phyloP scores from a whole-genome alignment of 2,888 invertebrate species.

The Phytoseiulus persimilis region DNA sequence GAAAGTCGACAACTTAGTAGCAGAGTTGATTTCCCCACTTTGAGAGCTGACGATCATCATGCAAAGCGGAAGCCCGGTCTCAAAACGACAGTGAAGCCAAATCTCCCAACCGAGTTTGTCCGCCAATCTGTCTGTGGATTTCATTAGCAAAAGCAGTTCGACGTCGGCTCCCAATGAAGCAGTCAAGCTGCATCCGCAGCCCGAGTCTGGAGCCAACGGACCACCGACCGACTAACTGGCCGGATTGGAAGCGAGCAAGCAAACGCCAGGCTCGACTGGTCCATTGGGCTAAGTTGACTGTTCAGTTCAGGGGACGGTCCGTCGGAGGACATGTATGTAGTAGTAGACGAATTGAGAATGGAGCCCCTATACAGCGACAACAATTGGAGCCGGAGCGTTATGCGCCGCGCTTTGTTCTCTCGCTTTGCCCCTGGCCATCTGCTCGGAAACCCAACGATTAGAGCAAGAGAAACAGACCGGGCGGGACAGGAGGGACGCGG shows the following conservation, averaged over 20 bases:
- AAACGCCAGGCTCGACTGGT: neutral
- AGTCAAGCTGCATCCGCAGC: neutral
- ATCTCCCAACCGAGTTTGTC: neutral
- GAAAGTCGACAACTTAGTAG: neutral
- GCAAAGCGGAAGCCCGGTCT: neutral
- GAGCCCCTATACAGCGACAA: neutral
- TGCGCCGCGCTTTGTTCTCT: neutral
- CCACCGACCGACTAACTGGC: neutral
- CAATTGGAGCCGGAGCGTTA: neutral
- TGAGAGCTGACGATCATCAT: neutral
- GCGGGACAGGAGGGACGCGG: neutral
- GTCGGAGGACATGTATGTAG: neutral
- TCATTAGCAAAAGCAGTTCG: slow-evolving; percentile 5
- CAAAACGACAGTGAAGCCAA: neutral
- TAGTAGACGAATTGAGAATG: neutral
- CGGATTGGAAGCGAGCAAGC: neutral
- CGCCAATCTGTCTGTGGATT: neutral
- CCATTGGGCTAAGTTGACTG: neutral
- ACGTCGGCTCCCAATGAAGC: neutral
- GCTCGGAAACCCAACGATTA: neutral
- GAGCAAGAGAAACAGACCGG: neutral
- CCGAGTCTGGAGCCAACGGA: neutral
- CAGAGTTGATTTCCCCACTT: neutral
- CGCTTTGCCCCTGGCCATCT: neutral
- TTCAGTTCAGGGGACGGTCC: neutral